Conservation (phyloP, 1,140 invertebrate genomes). For the Drosophila littoralis region DNA sequence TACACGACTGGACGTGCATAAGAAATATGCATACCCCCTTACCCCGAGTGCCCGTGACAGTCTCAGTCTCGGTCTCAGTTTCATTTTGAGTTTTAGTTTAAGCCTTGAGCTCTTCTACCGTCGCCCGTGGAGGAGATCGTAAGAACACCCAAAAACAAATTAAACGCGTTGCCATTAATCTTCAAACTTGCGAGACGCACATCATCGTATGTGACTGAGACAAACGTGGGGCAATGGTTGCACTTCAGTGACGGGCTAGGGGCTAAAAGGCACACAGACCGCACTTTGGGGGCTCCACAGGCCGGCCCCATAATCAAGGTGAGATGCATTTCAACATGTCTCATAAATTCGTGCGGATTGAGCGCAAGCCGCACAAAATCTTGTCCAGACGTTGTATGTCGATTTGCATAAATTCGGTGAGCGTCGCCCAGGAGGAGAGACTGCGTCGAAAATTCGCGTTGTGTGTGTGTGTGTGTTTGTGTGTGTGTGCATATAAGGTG, state of each 20-base stretch:
- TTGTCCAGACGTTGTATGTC: conserved; percentile 46
- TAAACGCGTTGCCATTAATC: conserved; percentile 79
- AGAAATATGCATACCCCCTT: conserved; percentile 42
- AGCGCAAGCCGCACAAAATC: conserved; percentile 60
- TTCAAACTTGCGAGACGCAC: conserved; percentile 47
- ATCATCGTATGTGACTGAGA: conserved; percentile 26
- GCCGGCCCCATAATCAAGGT: conserved; percentile 67
- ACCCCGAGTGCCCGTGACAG: not conserved
- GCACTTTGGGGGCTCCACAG: conserved; percentile 54
- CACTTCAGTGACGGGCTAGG: not conserved
- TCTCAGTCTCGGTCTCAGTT: not conserved
- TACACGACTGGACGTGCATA: conserved; percentile 25
- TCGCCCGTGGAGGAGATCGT: conserved; percentile 9
- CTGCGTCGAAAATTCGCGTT: conserved; percentile 16
- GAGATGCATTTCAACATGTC: conserved; percentile 83
- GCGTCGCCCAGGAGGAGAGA: conserved; percentile 18
- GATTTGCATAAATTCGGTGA: conserved; percentile 68
- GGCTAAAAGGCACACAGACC: no score
- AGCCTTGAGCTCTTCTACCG: not conserved
- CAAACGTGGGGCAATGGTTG: not conserved
- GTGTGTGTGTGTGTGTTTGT: not conserved
- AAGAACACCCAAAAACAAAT: conserved; percentile 80
- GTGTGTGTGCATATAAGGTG: not conserved
- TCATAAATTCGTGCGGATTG: conserved; percentile 81
- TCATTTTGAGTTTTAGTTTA: conserved; percentile 7